Evolutionary conservation across 1,140 invertebrate genomes (phyloP).

Genomic region (Drosophila bipectinata): DNA sequence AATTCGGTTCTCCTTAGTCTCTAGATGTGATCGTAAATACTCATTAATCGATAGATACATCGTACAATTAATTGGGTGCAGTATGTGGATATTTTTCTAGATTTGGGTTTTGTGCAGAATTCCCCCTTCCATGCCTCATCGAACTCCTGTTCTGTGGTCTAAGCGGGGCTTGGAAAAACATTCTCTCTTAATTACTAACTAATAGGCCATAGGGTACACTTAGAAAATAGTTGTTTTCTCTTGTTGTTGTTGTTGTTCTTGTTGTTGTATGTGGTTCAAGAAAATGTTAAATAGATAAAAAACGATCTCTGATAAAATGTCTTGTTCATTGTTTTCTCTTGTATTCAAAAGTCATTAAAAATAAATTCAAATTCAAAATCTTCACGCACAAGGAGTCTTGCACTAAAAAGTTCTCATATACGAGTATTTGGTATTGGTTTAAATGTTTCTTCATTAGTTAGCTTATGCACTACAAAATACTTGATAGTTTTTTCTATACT

Average conservation of each 20-base stretch:
- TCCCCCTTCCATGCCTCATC: conserved; percentile 16
- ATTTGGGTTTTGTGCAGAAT: conserved; percentile 57
- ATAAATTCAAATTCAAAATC: conserved; percentile 78
- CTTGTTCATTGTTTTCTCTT: conserved; percentile 21
- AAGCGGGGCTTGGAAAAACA: conserved; percentile 55
- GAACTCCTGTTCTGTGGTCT: conserved; percentile 39
- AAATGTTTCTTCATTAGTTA: conserved; percentile 31
- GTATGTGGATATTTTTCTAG: conserved; percentile 51
- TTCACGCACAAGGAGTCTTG: conserved; percentile 26
- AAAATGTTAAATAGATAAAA: conserved; percentile 72
- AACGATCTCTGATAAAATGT: conserved; percentile 70
- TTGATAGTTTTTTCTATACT: conserved; percentile 43
- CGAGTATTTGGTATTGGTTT: conserved; percentile 12
- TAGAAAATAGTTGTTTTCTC: conserved; percentile 55
- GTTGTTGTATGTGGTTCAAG: conserved; percentile 58
- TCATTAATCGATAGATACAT: conserved; percentile 43
- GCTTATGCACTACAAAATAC: conserved; percentile 71
- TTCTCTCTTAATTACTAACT: conserved; percentile 50
- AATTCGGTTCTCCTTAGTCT: conserved; percentile 54
- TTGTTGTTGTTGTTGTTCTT: conserved; percentile 12
- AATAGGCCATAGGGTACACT: conserved; percentile 76
- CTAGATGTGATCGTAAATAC: conserved; percentile 49
- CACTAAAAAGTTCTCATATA: conserved; percentile 42
- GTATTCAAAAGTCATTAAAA: conserved; percentile 72
- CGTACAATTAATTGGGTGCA: conserved; percentile 66